Percentiles rank a stretch among this genome's conserved stretches.
Evolutionary conservation across 2,113 vertebrate genomes (phyloP).

Genomic region (Ariopsis seemanni): DNA sequence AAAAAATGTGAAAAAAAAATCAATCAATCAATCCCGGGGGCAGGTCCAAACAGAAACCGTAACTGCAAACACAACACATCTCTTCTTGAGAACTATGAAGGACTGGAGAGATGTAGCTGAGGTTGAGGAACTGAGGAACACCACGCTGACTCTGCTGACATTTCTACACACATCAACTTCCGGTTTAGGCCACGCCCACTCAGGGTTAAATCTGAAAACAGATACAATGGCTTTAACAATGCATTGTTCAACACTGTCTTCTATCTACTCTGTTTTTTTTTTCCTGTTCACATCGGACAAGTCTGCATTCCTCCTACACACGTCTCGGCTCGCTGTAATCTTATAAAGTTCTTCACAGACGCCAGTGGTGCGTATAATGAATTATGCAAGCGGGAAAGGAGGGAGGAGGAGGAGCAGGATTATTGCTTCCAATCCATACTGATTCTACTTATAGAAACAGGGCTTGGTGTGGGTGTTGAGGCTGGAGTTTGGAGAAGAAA

Average conservation of each 20-base stretch:
- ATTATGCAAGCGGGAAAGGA: constrained; percentile 47
- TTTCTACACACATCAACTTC: too few species aligned
- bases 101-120: background rate
- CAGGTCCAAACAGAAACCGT: background rate
- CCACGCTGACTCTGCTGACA: background rate
- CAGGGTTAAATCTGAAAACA: background rate
- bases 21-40: too few species aligned
- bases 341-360: constrained; percentile 59
- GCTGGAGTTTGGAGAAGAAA: constrained; percentile 59
- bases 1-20: background rate
- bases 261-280: background rate
- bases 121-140: background rate
- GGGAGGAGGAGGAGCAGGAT: constrained; percentile 46
- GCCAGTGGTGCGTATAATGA: constrained; percentile 57
- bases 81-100: background rate
- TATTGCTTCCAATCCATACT: constrained; percentile 68
- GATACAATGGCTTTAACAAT: background rate
- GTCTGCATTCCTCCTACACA: constrained; percentile 58
- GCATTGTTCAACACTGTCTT: background rate
- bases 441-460: constrained; percentile 69
- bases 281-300: background rate
- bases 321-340: constrained; percentile 59
- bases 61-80: too few species aligned
- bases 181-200: background rate
- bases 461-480: constrained; percentile 72